phyloP scores from a whole-genome alignment of 2,113 vertebrate species.

The Thunnus maccoyii region DNA sequence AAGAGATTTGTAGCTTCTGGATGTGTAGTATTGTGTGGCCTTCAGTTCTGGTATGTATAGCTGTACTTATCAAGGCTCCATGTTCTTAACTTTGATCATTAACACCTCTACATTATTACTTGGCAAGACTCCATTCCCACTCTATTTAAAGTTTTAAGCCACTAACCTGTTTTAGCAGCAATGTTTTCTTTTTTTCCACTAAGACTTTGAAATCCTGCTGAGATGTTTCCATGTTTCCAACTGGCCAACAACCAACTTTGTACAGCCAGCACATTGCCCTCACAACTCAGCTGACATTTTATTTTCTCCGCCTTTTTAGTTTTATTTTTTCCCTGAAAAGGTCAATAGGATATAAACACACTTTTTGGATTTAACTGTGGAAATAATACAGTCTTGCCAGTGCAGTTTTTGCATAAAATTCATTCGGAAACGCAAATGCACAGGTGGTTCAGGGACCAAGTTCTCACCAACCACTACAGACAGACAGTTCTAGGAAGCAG shows the following conservation, averaged over 20 bases:
- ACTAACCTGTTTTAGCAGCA: conserved; percentile 5
- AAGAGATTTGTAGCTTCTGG: neutral
- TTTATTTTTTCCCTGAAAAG: too few relatives aligned
- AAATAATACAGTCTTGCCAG: too few relatives aligned
- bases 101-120: conserved; percentile 10
- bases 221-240: conserved; percentile 47
- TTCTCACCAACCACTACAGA: too few relatives aligned
- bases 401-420: too few relatives aligned
- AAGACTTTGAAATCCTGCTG: conserved; percentile 36
- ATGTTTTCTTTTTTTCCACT: conserved; percentile 4
- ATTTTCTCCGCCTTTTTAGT: too few relatives aligned
- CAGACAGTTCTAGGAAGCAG: too few relatives aligned
- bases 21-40: neutral
- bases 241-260: neutral
- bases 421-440: too few relatives aligned
- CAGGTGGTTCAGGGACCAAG: too few relatives aligned
- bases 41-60: conserved; percentile 1
- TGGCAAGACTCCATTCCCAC: conserved; percentile 8
- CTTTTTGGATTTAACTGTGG: too few relatives aligned
- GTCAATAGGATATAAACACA: too few relatives aligned
- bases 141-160: conserved; percentile 31
- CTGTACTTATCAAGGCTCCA: conserved; percentile 4
- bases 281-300: neutral
- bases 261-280: neutral
- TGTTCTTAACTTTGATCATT: conserved; percentile 28